Conservation (phyloP, 2,113 vertebrate genomes). For the Melanerpes formicivorus region DNA sequence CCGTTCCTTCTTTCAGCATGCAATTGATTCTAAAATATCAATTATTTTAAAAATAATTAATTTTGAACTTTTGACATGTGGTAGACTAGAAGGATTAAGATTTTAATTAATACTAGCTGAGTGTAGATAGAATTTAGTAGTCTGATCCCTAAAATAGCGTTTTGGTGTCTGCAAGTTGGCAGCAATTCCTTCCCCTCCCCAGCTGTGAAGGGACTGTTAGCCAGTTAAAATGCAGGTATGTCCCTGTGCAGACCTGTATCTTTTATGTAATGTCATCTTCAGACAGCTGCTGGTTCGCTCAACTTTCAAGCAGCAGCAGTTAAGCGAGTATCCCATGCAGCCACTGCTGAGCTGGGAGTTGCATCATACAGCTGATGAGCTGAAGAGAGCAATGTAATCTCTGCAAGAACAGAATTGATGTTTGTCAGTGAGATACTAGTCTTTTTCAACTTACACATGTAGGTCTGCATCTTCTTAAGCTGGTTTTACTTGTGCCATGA, state of each 20-base stretch:
- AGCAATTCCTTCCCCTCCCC: neutral
- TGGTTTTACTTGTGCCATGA: neutral
- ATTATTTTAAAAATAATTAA: neutral
- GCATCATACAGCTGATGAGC: neutral
- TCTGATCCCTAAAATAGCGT: neutral
- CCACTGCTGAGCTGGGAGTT: neutral
- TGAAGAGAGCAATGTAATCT: neutral
- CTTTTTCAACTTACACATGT: neutral
- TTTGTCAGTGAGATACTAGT: neutral
- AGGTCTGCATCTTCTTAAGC: neutral
- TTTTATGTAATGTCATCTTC: neutral
- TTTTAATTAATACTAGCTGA: neutral
- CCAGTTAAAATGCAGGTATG: neutral
- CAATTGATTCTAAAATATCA: neutral
- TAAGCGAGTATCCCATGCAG: neutral
- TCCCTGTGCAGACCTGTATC: neutral
- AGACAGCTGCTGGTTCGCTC: neutral
- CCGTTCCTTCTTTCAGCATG: neutral
- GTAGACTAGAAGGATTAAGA: neutral
- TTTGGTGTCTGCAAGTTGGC: neutral
- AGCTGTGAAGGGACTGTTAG: neutral
- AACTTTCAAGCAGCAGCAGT: neutral
- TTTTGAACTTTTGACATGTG: neutral
- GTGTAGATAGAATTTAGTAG: neutral
- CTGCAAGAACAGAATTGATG: neutral